Evolutionary conservation across 1,140 invertebrate species (phyloP), one percentile per base, ranked within the genome.

Genomic region (Drosophila navojoa): DNA sequence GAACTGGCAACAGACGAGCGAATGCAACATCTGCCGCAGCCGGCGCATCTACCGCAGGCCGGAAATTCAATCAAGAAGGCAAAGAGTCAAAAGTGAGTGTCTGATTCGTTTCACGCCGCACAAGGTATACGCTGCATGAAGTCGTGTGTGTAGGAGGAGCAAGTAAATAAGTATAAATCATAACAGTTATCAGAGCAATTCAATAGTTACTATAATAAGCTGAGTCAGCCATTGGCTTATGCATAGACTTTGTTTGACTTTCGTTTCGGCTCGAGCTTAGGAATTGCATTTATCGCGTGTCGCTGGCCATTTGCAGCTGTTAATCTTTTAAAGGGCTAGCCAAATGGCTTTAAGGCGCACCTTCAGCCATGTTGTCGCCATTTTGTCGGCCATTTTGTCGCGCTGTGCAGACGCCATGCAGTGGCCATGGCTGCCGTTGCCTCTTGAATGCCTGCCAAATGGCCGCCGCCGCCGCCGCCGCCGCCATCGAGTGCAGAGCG

Each of bases 391-490:
- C 73, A 60, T 79, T 77, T 67, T 66, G 78, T 75, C 74, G 73
- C 81, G 53, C 62, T 71, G 52, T 76, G 78, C 81, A 87, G 81
- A 82, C 81, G 81, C 81, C 81, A 85, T 73, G 71, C 72, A 71
- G 58, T 58, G 68, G 57, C 76, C 76, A 60, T 67, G 57, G 52
- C 55, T 75, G 49, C 64, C 61, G 73, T 57, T 79, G 63, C 42
- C 19, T 15, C 42, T 81, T 86, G 81, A 86, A 79, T 72, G 76
- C 50, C 82, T 86, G 81, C 81, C 81, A 86, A 86, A 72, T 72
- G 74, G 64, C 63, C 81, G 62, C 19, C 19, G 19, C 19, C 19
- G 1, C 19, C 19, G 64, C 63, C 81, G 62, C 19, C 19, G 19
- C 19, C 19, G 1, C 19, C 19, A 22, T 22, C 19, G 19, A 22